Percentiles rank a stretch among this genome's conserved stretches.
These are phyloP conservation scores for Heliconius hermathena DNA, from an alignment of 1,140 invertebrate species.

Conservation along the genomic window DNA sequence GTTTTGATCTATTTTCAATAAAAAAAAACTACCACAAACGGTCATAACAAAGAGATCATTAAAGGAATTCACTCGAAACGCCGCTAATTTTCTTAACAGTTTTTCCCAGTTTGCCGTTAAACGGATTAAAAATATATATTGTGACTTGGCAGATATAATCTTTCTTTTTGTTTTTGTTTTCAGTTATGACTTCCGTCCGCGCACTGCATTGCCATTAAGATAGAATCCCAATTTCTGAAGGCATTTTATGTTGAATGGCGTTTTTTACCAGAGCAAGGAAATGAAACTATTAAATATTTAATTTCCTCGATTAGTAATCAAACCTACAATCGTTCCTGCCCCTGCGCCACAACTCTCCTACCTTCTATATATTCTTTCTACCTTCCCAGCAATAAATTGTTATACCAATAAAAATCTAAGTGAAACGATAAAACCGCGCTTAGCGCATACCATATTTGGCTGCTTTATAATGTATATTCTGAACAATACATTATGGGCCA, in stretches of 20 bases:
- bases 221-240: too few relatives aligned
- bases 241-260: too few relatives aligned
- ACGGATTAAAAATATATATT: conserved; percentile 23
- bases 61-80: conserved; percentile 31
- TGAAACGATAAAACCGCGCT: conserved; percentile 3
- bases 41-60: conserved; percentile 31
- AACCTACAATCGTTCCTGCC: too few relatives aligned
- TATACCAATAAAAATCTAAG: conserved; percentile 3
- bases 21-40: conserved; percentile 7
- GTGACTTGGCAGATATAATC: neutral
- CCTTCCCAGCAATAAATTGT: neutral
- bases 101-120: conserved; percentile 13
- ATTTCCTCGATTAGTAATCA: too few relatives aligned
- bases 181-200: too few relatives aligned
- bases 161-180: too few relatives aligned
- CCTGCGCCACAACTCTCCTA: too few relatives aligned
- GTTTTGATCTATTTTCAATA: conserved; percentile 13
- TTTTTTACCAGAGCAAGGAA: too few relatives aligned
- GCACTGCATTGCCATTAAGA: too few relatives aligned
- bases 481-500: conserved; percentile 18
- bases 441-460: conserved; percentile 1
- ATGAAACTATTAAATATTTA: too few relatives aligned
- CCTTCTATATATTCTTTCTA: too few relatives aligned
- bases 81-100: conserved; percentile 31
- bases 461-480: conserved; percentile 16